phyloP scores from a whole-genome alignment of 1,140 invertebrate genomes.

The Physella acuta region DNA sequence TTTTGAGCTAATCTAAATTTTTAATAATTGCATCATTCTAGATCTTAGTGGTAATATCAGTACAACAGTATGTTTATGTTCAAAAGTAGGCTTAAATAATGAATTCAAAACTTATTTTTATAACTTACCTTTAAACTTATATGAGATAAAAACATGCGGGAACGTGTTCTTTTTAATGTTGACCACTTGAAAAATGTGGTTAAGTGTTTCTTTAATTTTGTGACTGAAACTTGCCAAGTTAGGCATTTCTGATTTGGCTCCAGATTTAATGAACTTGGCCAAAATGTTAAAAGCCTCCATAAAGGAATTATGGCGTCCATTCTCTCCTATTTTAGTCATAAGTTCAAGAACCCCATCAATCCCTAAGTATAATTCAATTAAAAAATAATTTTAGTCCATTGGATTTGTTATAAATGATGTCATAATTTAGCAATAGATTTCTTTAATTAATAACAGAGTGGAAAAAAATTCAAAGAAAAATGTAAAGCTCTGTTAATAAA shows the following conservation, averaged over 20 bases:
- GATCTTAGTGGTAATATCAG: no score
- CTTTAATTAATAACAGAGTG: no score
- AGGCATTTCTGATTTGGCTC: neutral
- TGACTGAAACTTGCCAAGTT: neutral
- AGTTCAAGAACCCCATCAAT: neutral
- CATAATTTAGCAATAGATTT: no score
- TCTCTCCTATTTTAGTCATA: neutral
- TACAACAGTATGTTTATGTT: no score
- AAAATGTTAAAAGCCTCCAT: neutral
- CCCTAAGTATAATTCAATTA: neutral
- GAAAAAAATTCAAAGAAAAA: no score
- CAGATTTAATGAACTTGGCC: neutral
- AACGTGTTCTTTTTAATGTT: neutral
- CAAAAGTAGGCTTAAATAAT: no score
- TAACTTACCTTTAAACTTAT: neutral
- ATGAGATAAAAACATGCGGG: neutral
- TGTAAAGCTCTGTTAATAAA: no score
- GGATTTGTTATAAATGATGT: no score
- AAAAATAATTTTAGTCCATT: no score
- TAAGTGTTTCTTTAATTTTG: neutral
- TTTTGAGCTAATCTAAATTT: no score
- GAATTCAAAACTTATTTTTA: no score
- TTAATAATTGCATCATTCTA: no score
- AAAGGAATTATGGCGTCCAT: neutral
- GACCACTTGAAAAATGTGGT: neutral